A percentile compares a stretch with the other conserved stretches of the same genome.
These are phyloP conservation scores for Achroia grisella DNA, from an alignment of 1,140 invertebrate genomes.

Conservation along the genomic window DNA sequence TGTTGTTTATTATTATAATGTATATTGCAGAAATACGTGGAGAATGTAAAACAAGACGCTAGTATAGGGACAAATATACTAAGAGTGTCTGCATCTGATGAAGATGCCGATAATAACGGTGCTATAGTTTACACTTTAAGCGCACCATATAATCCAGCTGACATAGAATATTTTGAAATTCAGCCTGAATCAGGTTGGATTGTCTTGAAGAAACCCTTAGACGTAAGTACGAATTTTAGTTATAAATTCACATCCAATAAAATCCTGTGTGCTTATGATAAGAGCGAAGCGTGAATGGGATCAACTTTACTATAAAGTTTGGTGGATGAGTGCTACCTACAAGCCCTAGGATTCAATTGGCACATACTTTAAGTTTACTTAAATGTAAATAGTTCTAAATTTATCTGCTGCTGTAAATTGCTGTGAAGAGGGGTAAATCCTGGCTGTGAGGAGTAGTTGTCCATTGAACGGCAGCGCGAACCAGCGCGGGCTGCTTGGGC, in stretches of 20 bases:
- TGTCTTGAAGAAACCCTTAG: slow-evolving; percentile 92
- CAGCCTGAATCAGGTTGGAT: slow-evolving; percentile 98
- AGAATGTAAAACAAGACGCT: slow-evolving; percentile 97
- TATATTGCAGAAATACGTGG: slow-evolving; percentile 90
- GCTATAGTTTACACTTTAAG: slow-evolving; percentile 94
- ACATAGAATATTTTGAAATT: slow-evolving; percentile 95
- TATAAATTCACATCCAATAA: background rate
- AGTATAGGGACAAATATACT: slow-evolving; percentile 96
- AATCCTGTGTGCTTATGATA: slow-evolving; percentile 36
- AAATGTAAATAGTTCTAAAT: slow-evolving; percentile 73
- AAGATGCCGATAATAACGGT: slow-evolving; percentile 96
- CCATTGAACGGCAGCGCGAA: slow-evolving; percentile 57
- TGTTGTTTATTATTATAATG: slow-evolving; percentile 16
- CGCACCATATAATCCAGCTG: slow-evolving; percentile 87
- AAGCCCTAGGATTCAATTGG: slow-evolving; percentile 73
- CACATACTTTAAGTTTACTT: slow-evolving; percentile 64
- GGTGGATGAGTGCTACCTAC: slow-evolving; percentile 73
- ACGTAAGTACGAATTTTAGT: slow-evolving; percentile 84
- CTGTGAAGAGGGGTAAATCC: slow-evolving; percentile 66
- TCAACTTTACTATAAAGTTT: slow-evolving; percentile 69
- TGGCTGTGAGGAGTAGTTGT: slow-evolving; percentile 73
- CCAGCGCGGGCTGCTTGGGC: slow-evolving; percentile 26
- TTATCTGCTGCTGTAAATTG: slow-evolving; percentile 66
- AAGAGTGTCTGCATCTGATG: slow-evolving; percentile 94
- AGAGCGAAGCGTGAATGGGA: slow-evolving; percentile 65